Percentiles rank a stretch among this genome's conserved stretches.
Evolutionary conservation across 2,888 invertebrate genomes (phyloP).

Genomic region (Biston stratarius): DNA sequence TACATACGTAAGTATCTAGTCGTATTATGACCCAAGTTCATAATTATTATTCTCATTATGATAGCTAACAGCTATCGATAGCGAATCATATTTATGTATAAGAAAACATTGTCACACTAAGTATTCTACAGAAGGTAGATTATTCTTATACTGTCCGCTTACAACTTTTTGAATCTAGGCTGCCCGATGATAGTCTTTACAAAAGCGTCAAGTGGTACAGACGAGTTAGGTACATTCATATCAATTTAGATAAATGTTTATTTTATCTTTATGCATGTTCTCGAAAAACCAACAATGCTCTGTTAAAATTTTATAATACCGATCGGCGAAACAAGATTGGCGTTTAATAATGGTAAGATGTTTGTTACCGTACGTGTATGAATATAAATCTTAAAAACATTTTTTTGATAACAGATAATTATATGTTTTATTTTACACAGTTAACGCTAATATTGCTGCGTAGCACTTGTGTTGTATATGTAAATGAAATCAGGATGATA

Average conservation of each 20-base stretch:
- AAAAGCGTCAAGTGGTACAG: constrained; percentile 30
- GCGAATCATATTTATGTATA: neutral
- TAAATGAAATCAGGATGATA: neutral
- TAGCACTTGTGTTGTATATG: no score
- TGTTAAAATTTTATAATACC: constrained; percentile 2
- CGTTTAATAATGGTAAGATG: constrained; percentile 8
- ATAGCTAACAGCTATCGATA: constrained; percentile 21
- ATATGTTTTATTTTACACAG: no score
- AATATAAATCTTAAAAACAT: no score
- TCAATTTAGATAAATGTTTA: constrained; percentile 19
- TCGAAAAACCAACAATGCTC: constrained; percentile 4
- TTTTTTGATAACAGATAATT: neutral
- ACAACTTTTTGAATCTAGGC: constrained; percentile 29
- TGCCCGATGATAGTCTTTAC: constrained; percentile 37
- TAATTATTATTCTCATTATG: neutral
- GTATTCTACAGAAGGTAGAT: constrained; percentile 35
- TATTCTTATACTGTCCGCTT: constrained; percentile 40
- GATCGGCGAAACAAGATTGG: neutral
- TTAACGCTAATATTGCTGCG: no score
- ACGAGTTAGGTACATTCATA: constrained; percentile 19
- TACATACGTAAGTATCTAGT: neutral
- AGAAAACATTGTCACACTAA: constrained; percentile 6
- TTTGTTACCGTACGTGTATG: neutral
- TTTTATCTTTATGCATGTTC: constrained; percentile 7
- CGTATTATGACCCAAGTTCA: neutral